Base-by-base conservation (phyloP, 2,888 invertebrate genomes). In the Neoaliturus tenellus region DNA sequence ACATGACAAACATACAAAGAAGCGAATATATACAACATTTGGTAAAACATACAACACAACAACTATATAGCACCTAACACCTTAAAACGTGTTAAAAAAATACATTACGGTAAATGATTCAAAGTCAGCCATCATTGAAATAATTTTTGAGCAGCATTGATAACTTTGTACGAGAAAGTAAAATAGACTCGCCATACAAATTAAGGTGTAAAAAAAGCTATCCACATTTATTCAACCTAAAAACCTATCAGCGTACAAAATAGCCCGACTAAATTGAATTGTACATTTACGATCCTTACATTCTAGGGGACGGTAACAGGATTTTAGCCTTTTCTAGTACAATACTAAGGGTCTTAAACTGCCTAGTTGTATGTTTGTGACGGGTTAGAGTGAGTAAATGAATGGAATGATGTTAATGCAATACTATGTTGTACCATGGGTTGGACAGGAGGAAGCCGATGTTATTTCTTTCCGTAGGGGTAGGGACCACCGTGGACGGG, bases 401-500 rank as follows among this genome's bases (percentile, higher is more conserved):
- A 48, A 41, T 71, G 71, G 41, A 35, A n/a, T 33, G 67, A 67
- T 39, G 71, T 71, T 71, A 75, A 75, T 75, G 75, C 41, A 75
- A 75, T 48, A 75, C 41, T 23, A 48, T 75, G 44, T 44, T 75
- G 51, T 48, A 75, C 75, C 75, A 71, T 67, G 31, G 35, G 71
- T 20, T 39, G 23, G 35, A 4, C 28, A 41, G 39, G 39, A 20
- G 20, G 23, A 17, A 39, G 71, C n/a, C 23, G 33, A 31, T 69
- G 73, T 75, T 81, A 81, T 44, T 85, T 85, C 58, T 82, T 84
- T 80, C 75, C 81, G 39, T 78, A 84, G 55, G 55, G 55, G 80
- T 71, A 82, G 14, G 44, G 75, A 48, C 31, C 75, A 10, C 69
- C 82, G 39, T 83, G 84, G 1, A 41, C 71, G 10, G 83, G 81